phyloP scores from a whole-genome alignment of 1,140 invertebrate species.

The Homarus americanus region DNA sequence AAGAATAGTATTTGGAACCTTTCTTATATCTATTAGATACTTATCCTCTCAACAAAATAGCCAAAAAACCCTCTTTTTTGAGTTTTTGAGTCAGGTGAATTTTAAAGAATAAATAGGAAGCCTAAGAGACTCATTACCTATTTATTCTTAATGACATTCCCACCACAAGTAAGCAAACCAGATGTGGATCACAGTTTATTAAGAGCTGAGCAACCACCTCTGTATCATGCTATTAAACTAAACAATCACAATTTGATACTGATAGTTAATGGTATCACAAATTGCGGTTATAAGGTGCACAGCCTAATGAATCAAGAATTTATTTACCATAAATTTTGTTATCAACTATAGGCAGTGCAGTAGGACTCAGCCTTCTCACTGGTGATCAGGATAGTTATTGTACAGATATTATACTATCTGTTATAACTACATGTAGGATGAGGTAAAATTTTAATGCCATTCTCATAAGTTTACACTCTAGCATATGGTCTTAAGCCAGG shows the following conservation, averaged over 20 bases:
- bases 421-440: too few species aligned
- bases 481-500: too few species aligned
- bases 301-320: neutral
- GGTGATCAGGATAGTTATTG: too few species aligned
- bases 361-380: neutral
- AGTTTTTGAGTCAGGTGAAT: neutral
- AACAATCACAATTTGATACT: neutral
- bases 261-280: neutral
- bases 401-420: too few species aligned
- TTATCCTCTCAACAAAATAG: neutral
- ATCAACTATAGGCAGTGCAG: neutral
- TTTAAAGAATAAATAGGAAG: neutral
- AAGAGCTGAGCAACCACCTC: neutral
- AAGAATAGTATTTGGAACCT: neutral
- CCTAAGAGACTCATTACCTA: neutral
- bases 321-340: neutral
- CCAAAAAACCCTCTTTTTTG: neutral
- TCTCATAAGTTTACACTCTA: too few species aligned
- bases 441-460: too few species aligned
- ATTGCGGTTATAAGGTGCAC: neutral
- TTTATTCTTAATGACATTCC: conserved; percentile 4
- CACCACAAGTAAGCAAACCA: neutral
- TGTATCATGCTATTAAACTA: neutral
- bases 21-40: neutral
- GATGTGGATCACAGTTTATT: neutral